These are phyloP conservation scores for Eurytoma adleriae DNA, from an alignment of 2,888 invertebrate genomes.

Conservation along the genomic window DNA sequence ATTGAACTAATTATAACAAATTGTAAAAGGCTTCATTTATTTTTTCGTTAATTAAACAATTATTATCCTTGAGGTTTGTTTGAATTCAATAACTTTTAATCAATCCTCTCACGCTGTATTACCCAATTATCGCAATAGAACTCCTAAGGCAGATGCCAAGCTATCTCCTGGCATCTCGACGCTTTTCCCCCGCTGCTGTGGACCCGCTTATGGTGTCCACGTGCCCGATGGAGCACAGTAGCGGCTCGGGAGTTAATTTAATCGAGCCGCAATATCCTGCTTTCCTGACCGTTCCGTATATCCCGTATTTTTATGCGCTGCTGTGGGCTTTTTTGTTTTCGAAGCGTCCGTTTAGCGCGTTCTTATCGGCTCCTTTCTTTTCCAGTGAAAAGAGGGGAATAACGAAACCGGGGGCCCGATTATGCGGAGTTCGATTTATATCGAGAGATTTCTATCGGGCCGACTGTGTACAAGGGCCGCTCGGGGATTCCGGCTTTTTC, in stretches of 20 bases:
- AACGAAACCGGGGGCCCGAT: conserved; percentile 5
- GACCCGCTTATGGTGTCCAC: conserved; percentile 27
- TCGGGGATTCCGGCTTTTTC: conserved; percentile 19
- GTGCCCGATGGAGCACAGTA: conserved; percentile 51
- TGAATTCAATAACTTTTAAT: conserved; percentile 65
- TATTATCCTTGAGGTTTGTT: conserved; percentile 56
- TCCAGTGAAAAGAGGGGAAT: background rate
- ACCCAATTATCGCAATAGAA: conserved; percentile 72
- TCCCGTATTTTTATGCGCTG: conserved; percentile 6
- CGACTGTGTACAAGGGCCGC: background rate
- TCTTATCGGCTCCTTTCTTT: conserved; percentile 7
- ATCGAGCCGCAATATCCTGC: conserved; percentile 44
- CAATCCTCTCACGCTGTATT: conserved; percentile 60
- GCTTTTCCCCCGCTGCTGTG: background rate
- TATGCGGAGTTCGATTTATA: conserved; percentile 43
- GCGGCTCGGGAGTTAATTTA: conserved; percentile 61
- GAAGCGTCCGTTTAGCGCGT: conserved; percentile 3
- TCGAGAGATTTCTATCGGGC: conserved; percentile 50
- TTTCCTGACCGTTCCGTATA: background rate
- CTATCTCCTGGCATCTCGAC: conserved; percentile 69
- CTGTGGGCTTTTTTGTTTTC: background rate
- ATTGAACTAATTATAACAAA: conserved; percentile 4
- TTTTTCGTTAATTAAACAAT: conserved; percentile 63
- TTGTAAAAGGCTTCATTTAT: background rate
- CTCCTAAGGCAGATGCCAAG: conserved; percentile 70